Percentiles rank a stretch among this genome's conserved stretches.
These are phyloP conservation scores for Calidris pygmaea DNA, from an alignment of 2,113 vertebrate genomes.

Conservation along the genomic window DNA sequence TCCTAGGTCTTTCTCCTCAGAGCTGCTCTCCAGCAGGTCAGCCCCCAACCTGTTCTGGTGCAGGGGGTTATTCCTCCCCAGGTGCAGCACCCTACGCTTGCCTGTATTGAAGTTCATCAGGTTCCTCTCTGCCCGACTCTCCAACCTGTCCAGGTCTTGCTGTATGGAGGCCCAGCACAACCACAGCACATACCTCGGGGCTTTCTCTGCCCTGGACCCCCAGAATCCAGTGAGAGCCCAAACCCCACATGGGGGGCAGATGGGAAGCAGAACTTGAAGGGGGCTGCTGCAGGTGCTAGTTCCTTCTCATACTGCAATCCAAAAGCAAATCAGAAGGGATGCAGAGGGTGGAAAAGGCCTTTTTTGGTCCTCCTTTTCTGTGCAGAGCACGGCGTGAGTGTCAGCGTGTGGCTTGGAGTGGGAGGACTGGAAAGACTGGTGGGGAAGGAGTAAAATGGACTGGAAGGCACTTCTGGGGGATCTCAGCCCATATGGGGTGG, in stretches of 20 bases:
- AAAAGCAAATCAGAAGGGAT: background rate
- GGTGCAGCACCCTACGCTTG: too few relatives aligned
- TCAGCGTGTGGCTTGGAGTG: background rate
- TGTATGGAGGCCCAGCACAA: too few relatives aligned
- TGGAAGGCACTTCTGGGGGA: background rate
- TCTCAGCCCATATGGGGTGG: background rate
- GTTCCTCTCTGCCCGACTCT: too few relatives aligned
- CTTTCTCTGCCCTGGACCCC: background rate
- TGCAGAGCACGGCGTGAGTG: background rate
- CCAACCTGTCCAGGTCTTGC: too few relatives aligned
- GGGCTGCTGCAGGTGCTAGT: background rate
- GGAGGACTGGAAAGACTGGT: background rate
- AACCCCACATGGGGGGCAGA: rapidly evolving
- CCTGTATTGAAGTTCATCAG: too few relatives aligned
- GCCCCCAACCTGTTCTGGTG: too few relatives aligned
- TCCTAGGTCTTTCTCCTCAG: too few relatives aligned
- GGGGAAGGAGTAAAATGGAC: background rate
- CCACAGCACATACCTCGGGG: background rate
- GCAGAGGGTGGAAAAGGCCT: background rate
- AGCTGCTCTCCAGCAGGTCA: too few relatives aligned
- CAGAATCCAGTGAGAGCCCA: rapidly evolving
- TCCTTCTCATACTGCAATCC: background rate
- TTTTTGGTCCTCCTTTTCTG: background rate
- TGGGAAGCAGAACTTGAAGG: background rate
- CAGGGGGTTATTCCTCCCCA: too few relatives aligned